Evolutionary conservation across 2,797 vertebrate species (phyloP).

Genomic region (Silurus lanzhouensis): DNA sequence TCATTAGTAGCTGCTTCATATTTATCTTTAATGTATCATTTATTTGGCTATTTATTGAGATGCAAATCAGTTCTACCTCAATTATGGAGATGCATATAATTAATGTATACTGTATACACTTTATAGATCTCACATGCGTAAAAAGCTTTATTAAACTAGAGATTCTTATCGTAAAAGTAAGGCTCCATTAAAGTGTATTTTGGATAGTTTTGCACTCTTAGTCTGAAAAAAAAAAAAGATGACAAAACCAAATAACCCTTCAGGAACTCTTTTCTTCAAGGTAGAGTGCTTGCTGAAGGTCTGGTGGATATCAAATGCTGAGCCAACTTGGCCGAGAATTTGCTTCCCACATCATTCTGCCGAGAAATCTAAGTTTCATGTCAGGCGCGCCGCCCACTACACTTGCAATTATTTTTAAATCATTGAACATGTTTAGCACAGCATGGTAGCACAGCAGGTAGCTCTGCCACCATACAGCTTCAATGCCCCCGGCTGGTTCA

Average conservation of each 20-base stretch:
- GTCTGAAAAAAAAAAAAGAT: neutral
- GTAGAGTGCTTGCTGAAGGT: neutral
- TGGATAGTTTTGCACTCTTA: neutral
- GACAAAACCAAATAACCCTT: neutral
- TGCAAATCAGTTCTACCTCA: no score
- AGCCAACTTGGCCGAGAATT: neutral
- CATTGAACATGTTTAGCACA: neutral
- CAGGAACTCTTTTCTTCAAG: neutral
- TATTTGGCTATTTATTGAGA: no score
- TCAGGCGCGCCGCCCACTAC: neutral
- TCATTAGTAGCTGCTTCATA: no score
- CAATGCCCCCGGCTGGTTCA: neutral
- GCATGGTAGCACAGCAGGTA: neutral
- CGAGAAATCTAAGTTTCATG: constrained; percentile 4
- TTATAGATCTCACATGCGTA: neutral
- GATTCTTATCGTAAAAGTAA: neutral
- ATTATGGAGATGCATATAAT: no score
- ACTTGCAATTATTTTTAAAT: constrained; percentile 15
- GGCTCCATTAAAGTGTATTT: neutral
- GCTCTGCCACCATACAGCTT: neutral
- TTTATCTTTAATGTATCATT: no score
- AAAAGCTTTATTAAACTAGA: neutral
- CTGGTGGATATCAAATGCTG: constrained; percentile 27
- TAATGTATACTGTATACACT: neutral
- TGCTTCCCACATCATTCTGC: constrained; percentile 9